Conservation (phyloP, 37 sponge, comb jelly and placozoan genomes). For the Spongilla lacustris region DNA sequence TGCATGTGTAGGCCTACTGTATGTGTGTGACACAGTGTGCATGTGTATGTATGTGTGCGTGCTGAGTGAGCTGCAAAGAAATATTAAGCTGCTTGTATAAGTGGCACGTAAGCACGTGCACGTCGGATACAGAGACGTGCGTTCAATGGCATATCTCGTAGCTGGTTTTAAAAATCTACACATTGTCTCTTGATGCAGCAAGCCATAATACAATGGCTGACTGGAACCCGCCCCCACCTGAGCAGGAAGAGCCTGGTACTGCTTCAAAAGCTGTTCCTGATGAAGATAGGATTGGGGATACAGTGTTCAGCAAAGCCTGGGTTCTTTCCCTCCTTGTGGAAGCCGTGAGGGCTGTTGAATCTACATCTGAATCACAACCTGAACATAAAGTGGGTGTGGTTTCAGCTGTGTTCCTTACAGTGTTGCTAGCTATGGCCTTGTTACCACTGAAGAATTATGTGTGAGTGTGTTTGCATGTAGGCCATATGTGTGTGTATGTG, state of each 20-base stretch:
- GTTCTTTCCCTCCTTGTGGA: conserved; percentile 61
- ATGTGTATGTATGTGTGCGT: no score
- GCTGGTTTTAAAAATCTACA: background rate
- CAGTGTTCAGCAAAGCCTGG: conserved; percentile 73
- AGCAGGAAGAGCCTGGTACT: background rate
- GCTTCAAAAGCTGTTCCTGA: background rate
- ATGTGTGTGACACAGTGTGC: no score
- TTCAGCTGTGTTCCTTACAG: no score
- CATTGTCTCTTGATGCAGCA: background rate
- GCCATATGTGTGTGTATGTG: no score
- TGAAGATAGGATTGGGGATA: conserved; percentile 53
- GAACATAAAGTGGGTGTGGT: background rate
- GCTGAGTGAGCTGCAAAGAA: no score
- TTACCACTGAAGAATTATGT: no score
- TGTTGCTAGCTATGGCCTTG: no score
- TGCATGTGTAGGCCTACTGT: no score
- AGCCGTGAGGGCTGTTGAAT: conserved; percentile 14
- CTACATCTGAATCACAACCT: background rate
- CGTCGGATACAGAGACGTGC: background rate
- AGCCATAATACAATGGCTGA: background rate
- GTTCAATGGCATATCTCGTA: background rate
- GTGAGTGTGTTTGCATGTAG: background rate
- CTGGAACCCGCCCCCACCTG: background rate
- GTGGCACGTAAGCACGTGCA: no score
- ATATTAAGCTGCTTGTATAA: no score